A percentile compares a stretch with the other conserved stretches of the same genome.
These are phyloP conservation scores for Mus spretus DNA, from an alignment of 2,797 vertebrate genomes.

Conservation along the genomic window DNA sequence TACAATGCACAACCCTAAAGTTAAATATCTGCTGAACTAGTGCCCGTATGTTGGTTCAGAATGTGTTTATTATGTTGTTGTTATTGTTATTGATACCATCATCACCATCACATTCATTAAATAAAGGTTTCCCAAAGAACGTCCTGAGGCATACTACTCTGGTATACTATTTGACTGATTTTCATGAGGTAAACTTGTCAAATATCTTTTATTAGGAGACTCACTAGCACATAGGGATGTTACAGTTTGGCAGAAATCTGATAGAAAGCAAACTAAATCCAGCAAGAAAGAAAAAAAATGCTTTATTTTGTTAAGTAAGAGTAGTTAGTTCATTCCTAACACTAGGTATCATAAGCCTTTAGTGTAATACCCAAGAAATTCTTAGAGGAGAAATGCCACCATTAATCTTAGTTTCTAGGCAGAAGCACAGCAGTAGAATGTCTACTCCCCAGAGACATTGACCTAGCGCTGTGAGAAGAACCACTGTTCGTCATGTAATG, in stretches of 20 bases:
- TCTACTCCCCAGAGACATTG: no score
- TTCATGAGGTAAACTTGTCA: neutral
- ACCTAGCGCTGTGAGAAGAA: neutral
- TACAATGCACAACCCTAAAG: neutral
- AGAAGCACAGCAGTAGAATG: neutral
- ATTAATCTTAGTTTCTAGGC: neutral
- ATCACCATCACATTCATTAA: neutral
- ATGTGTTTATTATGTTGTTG: neutral
- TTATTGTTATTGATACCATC: neutral
- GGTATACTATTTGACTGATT: neutral
- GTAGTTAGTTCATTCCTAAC: neutral
- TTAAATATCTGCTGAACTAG: neutral
- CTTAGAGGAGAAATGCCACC: neutral
- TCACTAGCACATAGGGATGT: neutral
- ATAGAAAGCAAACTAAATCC: neutral
- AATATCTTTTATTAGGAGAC: neutral
- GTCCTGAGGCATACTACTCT: neutral
- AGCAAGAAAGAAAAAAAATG: neutral
- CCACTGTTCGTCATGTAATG: neutral
- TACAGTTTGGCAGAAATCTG: neutral
- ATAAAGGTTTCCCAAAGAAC: neutral
- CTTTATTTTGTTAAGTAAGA: neutral
- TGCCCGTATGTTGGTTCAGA: neutral
- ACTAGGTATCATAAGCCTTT: neutral
- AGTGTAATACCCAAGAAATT: neutral